Conservation (phyloP, 2,888 invertebrate genomes). For the Platerodrilus igneus region DNA sequence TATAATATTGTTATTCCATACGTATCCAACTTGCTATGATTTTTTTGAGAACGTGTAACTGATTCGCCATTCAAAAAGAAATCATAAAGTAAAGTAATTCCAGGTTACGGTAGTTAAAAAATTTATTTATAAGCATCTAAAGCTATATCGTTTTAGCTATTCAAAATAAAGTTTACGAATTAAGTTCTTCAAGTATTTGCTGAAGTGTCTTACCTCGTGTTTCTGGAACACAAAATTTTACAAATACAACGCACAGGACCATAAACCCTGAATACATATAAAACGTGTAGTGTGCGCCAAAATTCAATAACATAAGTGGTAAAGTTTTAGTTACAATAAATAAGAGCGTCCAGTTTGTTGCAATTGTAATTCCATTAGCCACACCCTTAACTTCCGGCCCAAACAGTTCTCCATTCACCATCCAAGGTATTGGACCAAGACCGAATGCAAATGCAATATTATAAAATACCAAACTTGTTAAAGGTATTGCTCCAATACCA, state of each 20-base stretch:
- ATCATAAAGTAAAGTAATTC: too few species aligned
- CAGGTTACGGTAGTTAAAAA: too few species aligned
- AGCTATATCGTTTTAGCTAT: too few species aligned
- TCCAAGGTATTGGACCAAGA: constrained; percentile 26
- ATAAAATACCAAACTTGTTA: constrained; percentile 20
- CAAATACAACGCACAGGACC: constrained; percentile 14
- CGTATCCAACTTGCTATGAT: too few species aligned
- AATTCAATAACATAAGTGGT: constrained; percentile 17
- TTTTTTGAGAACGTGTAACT: too few species aligned
- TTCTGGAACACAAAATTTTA: constrained; percentile 25
- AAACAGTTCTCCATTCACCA: constrained; percentile 24
- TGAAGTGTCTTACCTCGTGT: constrained; percentile 18
- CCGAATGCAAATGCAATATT: constrained; percentile 23
- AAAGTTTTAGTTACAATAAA: constrained; percentile 24
- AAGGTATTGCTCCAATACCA: constrained; percentile 18
- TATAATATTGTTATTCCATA: too few species aligned
- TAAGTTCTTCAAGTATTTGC: too few species aligned
- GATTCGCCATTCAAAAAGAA: too few species aligned
- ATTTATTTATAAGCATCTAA: too few species aligned
- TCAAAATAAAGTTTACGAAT: too few species aligned
- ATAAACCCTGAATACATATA: constrained; percentile 23
- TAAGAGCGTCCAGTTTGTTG: constrained; percentile 21
- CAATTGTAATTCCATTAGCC: constrained; percentile 23
- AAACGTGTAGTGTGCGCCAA: constrained; percentile 22
- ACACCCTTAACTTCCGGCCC: constrained; percentile 25